Evolutionary conservation across 2,797 vertebrate genomes (phyloP).

Genomic region (Buceros bicornis): DNA sequence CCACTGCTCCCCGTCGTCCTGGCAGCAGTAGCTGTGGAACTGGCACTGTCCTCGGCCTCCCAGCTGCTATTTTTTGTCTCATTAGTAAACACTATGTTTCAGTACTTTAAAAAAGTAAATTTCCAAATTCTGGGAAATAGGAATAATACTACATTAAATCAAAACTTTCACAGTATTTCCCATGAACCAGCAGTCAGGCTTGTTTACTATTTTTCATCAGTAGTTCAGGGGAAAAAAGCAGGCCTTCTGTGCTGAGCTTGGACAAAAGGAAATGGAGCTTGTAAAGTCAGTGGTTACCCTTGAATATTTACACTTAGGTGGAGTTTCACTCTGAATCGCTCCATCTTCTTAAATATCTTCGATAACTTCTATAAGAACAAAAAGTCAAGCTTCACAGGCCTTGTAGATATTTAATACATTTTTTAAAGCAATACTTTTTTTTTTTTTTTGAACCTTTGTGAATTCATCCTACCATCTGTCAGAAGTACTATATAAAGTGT

Average conservation of each 20-base stretch:
- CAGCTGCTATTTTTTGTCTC: conserved; percentile 56
- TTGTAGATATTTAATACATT: background rate
- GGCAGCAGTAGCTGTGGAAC: conserved; percentile 17
- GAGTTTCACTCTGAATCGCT: background rate
- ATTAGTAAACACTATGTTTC: background rate
- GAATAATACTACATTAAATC: conserved; percentile 18
- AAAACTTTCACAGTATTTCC: conserved; percentile 45
- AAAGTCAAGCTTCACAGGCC: background rate
- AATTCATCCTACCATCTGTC: background rate
- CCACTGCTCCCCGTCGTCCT: background rate
- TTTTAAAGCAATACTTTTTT: background rate
- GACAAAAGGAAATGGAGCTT: background rate
- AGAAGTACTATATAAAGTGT: background rate
- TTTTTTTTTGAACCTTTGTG: background rate
- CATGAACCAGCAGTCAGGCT: background rate
- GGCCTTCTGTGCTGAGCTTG: background rate
- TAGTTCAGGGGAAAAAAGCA: background rate
- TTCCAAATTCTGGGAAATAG: conserved; percentile 56
- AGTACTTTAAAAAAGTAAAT: conserved; percentile 31
- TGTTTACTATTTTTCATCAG: background rate
- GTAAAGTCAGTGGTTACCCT: background rate
- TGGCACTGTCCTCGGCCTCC: background rate
- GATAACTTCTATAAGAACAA: background rate
- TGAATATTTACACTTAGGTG: background rate
- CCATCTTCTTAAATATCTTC: background rate